Base-by-base conservation (phyloP, 2,113 vertebrate genomes). In the Micromys minutus region DNA sequence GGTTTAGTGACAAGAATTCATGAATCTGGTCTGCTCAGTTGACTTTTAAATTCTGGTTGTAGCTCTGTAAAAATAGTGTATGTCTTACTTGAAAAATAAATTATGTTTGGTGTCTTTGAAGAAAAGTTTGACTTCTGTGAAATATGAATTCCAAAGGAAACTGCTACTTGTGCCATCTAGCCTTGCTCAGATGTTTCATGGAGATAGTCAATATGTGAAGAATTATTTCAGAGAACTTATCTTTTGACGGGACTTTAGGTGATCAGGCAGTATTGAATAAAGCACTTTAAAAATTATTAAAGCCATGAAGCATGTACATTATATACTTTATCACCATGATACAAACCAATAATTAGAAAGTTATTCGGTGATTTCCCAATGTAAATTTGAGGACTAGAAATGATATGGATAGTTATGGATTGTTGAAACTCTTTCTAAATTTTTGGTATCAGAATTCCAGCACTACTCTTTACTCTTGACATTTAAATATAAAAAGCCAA, bases 1-100 rank as follows among this genome's bases (percentile, higher is more conserved):
- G 24, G 57, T 96, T 90, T 45, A 90, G 86, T 94, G 57, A 76
- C 76, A 87, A 79, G 15, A 74, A 24, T 87, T 81, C 39, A 69
- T 87, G 61, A 79, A 83, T 31, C 8, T 55, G 42, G 34, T 80
- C 45, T 80, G 50, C 19, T 88, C 3, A 11, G 6, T 19, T 71
- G 7, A 83, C n/a, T 76, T 93, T 93, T 11, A 89, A 80, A 85
- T 88, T 95, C 77, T 91, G 52, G 55, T 45, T 76, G 65, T 55
- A 31, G 22, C 24, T 63, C 22, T 42, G 31, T 29, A 72, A 87
- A 87, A 94, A 86, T 5, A 77, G 69, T 12, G 4, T 17, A 47
- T 63, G 52, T 42, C 34, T 96, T 50, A n/a, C 9, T 86, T 74
- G n/a, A 75, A 79, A 88, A 77, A 19, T 19, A 77, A 91, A 34